A percentile compares a stretch with the other conserved stretches of the same genome.
Evolutionary conservation across 2,113 vertebrate genomes (phyloP).

Genomic region (Pteronura brasiliensis): DNA sequence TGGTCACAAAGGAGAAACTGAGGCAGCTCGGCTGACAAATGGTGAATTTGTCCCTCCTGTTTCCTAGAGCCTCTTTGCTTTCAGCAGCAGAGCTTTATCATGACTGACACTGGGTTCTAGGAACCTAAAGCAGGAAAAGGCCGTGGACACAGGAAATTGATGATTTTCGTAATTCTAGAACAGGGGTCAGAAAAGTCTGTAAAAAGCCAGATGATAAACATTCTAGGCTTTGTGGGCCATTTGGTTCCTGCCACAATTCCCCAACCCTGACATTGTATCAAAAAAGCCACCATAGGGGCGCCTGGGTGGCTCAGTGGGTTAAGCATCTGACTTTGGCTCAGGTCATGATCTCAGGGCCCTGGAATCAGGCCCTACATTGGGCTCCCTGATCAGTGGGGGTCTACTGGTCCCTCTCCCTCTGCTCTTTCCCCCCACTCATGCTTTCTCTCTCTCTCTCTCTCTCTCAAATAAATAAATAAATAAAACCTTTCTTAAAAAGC

Average conservation of each 20-base stretch:
- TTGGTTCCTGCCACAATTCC: neutral
- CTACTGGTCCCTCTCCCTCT: neutral
- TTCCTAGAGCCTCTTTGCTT: neutral
- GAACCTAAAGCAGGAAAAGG: neutral
- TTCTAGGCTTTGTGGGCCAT: neutral
- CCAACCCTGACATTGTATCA: neutral
- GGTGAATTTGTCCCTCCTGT: neutral
- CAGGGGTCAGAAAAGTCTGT: neutral
- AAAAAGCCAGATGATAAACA: neutral
- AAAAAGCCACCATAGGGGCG: neutral
- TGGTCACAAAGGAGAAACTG: neutral
- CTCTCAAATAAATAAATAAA: neutral
- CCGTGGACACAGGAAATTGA: neutral
- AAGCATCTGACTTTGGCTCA: neutral
- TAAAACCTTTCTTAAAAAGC: neutral
- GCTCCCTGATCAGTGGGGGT: neutral
- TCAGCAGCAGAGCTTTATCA: neutral
- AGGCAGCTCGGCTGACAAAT: neutral
- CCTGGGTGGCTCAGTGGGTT: neutral
- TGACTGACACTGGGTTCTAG: neutral
- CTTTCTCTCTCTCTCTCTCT: neutral
- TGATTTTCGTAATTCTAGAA: neutral
- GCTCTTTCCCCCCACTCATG: too few species aligned
- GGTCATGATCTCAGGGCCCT: neutral
- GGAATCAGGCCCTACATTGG: fast-evolving